Evolutionary conservation across 2,797 vertebrate genomes (phyloP), one percentile per base, ranked within the genome.

Genomic region (Ammospiza maritima): DNA sequence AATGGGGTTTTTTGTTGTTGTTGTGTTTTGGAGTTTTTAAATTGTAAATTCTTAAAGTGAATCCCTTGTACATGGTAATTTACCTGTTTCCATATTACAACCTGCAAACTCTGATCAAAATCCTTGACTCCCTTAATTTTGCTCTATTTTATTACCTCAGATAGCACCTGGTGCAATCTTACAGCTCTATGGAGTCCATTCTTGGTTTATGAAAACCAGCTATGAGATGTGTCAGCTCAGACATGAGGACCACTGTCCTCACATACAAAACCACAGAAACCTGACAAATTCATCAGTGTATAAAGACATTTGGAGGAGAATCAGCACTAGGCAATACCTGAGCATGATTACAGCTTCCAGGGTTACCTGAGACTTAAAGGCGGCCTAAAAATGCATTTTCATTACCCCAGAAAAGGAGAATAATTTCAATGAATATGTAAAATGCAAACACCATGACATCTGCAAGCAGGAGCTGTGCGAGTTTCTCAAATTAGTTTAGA

Each of bases 401-500:
- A 84, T 94, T 90, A 56, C 64, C 70, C 54, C 69, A 74, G 93
- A 44, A 95, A 91, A 60, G 56, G 10, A 86, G 79, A 91, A 77
- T 88, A 20, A 66, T 94, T 95, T 77, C 72, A 89, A 92, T 97
- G 83, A 96, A 96, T 97, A 95, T 95, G 93, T 74, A 95, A 92
- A 62, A 91, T 64, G 83, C 87, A 92, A 91, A 94, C 92, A 95
- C 92, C 85, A 42, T 90, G 92, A 75, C 92, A 96, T 96, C 92
- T 97, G 96, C 94, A 91, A 91, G 93, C 79, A 91, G 91, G 79
- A 93, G 78, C 91, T 81, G 38, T 74, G 90, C 22, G 34, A 56
- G 75, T 84, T 88, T 66, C 95, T 95, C 90, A 94, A 92, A 95
- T 97, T 94, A 94, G 93, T 97, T 97, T 93, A 94, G 96, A 91